phyloP scores from a whole-genome alignment of 2,797 vertebrate genomes.

The Eremophila alpestris region DNA sequence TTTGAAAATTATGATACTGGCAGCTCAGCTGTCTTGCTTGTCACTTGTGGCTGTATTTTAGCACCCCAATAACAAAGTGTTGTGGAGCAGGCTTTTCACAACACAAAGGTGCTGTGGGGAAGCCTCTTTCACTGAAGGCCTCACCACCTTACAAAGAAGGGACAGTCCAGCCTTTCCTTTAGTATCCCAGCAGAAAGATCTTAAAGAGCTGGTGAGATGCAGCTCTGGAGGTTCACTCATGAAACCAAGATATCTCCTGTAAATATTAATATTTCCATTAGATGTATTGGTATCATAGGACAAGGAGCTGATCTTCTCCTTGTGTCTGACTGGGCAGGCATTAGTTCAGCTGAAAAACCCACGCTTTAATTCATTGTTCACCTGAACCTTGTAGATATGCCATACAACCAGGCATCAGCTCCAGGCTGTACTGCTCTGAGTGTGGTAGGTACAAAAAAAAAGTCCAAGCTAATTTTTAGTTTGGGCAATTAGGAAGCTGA shows the following conservation, averaged over 20 bases:
- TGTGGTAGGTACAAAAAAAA: not conserved
- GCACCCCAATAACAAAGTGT: not conserved
- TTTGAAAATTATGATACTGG: not conserved
- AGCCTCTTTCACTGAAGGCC: not conserved
- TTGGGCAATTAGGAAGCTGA: not conserved
- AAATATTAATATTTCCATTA: not conserved
- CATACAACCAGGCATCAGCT: not conserved
- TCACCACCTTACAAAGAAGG: not conserved
- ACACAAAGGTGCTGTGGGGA: accelerated
- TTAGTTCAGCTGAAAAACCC: not conserved
- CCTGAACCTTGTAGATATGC: not conserved
- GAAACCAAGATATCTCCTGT: not conserved
- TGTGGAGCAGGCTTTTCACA: not conserved
- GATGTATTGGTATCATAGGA: accelerated
- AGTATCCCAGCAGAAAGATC: not conserved
- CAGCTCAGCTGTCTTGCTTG: not conserved
- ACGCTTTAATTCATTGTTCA: not conserved
- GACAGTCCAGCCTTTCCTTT: not conserved
- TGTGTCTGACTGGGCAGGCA: not conserved
- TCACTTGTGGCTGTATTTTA: not conserved
- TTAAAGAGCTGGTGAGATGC: not conserved
- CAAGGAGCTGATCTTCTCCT: not conserved
- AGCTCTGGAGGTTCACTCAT: not conserved
- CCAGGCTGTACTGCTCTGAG: not conserved
- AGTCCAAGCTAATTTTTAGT: not conserved